Evolutionary conservation across 2,888 invertebrate species (phyloP), one percentile per base, ranked within the genome.

Genomic region (Erpobdella octoculata): DNA sequence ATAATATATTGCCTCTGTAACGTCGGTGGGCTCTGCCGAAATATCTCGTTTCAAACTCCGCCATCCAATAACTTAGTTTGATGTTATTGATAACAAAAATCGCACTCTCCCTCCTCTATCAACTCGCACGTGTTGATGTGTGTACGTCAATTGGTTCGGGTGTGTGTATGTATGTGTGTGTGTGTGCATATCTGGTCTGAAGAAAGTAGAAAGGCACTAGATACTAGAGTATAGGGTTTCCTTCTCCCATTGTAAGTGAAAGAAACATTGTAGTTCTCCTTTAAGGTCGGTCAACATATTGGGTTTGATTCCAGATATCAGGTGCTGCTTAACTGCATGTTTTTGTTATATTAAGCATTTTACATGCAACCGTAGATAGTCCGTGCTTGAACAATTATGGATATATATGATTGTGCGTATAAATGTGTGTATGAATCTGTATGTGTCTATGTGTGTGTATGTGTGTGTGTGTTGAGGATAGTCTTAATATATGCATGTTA

Each of bases 391-490:
- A 41, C n/a, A n/a, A 15, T 41, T 41, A n/a, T 41, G 46, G 12
- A 41, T 41, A n/a, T 41, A 41, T 41, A n/a, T 41, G n/a, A 15
- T 12, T 15, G 46, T 41, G 46, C n/a, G n/a, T 41, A n/a, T 41
- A n/a, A 15, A n/a, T 41, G 46, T 41, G 46, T 41, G 12, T 41
- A 41, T 41, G 46, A 15, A 41, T 15, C 12, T 41, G 46, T 41
- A n/a, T 41, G 46, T 41, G 46, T 41, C 12, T 41, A n/a, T 41
- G 46, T 41, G 46, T 41, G 46, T 41, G 46, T 41, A n/a, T 41
- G 46, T 41, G 46, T 41, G 46, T 41, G 46, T 41, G 46, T 41
- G 46, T 41, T n/a, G n/a, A n/a, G n/a, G n/a, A n/a, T n/a, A n/a
- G n/a, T n/a, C n/a, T n/a, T n/a, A n/a, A n/a, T n/a, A n/a, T n/a